Evolutionary conservation across 2,888 invertebrate genomes (phyloP).

Genomic region (Petrolisthes cinctipes): DNA sequence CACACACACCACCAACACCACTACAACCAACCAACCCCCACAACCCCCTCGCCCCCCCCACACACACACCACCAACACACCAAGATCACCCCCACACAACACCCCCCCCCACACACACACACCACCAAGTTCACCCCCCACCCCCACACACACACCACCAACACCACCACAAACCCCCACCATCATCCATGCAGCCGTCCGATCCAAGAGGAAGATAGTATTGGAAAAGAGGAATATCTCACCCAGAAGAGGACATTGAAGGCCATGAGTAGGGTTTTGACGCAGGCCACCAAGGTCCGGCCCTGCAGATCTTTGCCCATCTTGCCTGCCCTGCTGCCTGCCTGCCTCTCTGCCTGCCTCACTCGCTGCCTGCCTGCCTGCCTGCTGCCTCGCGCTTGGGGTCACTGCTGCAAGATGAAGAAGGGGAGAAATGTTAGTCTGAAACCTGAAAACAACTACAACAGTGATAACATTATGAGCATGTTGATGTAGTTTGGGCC

Average conservation of each 20-base stretch:
- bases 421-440: background rate
- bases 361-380: slow-evolving; percentile 4
- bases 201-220: too few species aligned
- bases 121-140: background rate
- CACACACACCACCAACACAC: background rate
- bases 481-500: too few species aligned
- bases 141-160: background rate
- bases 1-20: too few species aligned
- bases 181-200: background rate
- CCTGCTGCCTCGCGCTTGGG: background rate
- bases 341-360: too few species aligned
- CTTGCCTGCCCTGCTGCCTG: slow-evolving; percentile 20
- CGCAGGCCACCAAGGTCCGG: slow-evolving; percentile 79
- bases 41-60: background rate
- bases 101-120: background rate
- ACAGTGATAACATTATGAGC: too few species aligned
- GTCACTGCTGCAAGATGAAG: too few species aligned
- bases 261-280: slow-evolving; percentile 82
- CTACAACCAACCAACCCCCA: background rate
- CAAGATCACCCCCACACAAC: background rate
- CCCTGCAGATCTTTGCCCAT: slow-evolving; percentile 82
- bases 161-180: background rate
- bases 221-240: slow-evolving; percentile 6
- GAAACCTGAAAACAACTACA: too few species aligned
- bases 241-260: slow-evolving; percentile 83